Evolutionary conservation across 2,888 invertebrate species (phyloP).

Genomic region (Cerceris ruficornis): DNA sequence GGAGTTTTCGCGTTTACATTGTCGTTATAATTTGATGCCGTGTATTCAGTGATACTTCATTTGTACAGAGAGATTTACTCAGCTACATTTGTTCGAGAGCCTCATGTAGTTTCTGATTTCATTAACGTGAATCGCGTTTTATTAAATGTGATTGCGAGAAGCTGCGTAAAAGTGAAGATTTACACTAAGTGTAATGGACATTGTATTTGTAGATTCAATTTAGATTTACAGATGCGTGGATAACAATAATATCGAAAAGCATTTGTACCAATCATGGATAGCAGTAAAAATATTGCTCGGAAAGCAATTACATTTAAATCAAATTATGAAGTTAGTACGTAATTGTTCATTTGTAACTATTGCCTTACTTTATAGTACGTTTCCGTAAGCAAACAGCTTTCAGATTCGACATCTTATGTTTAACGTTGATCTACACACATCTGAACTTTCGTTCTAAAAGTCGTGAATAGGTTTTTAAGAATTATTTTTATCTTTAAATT

Average conservation of each 20-base stretch:
- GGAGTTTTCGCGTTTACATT: not conserved
- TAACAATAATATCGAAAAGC: not conserved
- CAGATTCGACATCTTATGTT: too few species aligned
- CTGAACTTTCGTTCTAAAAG: too few species aligned
- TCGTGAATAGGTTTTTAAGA: too few species aligned
- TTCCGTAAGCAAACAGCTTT: too few species aligned
- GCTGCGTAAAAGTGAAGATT: not conserved
- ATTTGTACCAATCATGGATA: conserved; percentile 22
- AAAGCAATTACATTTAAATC: not conserved
- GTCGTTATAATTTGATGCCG: too few species aligned
- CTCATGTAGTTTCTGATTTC: not conserved
- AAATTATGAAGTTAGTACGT: too few species aligned
- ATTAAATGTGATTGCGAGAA: not conserved
- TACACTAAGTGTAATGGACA: not conserved
- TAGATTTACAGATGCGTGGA: not conserved
- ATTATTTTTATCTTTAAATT: too few species aligned
- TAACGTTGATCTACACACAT: too few species aligned
- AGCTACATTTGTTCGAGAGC: not conserved
- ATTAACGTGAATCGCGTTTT: not conserved
- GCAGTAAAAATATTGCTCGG: not conserved
- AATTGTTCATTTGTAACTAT: too few species aligned
- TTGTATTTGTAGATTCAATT: not conserved
- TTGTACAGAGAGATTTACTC: not conserved
- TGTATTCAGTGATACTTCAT: too few species aligned
- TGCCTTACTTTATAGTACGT: too few species aligned